A percentile compares a stretch with the other conserved stretches of the same genome.
phyloP scores from a whole-genome alignment of 2,113 vertebrate genomes.

The Semicossyphus pulcher region DNA sequence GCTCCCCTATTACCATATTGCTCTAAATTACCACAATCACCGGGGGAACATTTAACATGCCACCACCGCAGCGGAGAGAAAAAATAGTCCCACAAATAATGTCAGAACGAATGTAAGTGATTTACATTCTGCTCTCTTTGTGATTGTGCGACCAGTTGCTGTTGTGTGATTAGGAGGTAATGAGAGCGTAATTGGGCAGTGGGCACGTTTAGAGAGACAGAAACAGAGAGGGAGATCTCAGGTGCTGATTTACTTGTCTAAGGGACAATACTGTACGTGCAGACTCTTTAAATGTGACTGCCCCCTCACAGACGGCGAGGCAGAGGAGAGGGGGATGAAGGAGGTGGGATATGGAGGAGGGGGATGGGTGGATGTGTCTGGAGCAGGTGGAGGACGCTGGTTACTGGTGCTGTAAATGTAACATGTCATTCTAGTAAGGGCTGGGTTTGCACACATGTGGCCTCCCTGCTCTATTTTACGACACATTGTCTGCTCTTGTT shows the following conservation, averaged over 20 bases:
- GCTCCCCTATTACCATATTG: constrained; percentile 76
- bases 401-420: constrained; percentile 26
- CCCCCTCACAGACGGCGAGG: constrained; percentile 55
- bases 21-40: constrained; percentile 78
- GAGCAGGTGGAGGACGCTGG: constrained; percentile 65
- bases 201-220: constrained; percentile 40
- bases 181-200: constrained; percentile 68
- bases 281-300: constrained; percentile 59
- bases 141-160: constrained; percentile 71
- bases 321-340: constrained; percentile 29
- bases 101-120: constrained; percentile 67
- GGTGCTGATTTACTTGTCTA: constrained; percentile 55
- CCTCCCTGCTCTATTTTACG: constrained; percentile 14
- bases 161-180: constrained; percentile 77
- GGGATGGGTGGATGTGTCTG: constrained; percentile 61
- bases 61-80: constrained; percentile 56
- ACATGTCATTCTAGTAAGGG: constrained; percentile 15
- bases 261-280: constrained; percentile 28
- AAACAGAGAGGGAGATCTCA: constrained; percentile 29
- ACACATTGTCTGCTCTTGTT: constrained; percentile 11
- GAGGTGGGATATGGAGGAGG: constrained; percentile 40
- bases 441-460: constrained; percentile 44
- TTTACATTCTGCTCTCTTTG: constrained; percentile 72
- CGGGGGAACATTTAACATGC: constrained; percentile 78
- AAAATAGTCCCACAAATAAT: constrained; percentile 61